A percentile compares a stretch with the other conserved stretches of the same genome.
Evolutionary conservation across 1,140 invertebrate genomes (phyloP).

Genomic region (Orchestia grillus): DNA sequence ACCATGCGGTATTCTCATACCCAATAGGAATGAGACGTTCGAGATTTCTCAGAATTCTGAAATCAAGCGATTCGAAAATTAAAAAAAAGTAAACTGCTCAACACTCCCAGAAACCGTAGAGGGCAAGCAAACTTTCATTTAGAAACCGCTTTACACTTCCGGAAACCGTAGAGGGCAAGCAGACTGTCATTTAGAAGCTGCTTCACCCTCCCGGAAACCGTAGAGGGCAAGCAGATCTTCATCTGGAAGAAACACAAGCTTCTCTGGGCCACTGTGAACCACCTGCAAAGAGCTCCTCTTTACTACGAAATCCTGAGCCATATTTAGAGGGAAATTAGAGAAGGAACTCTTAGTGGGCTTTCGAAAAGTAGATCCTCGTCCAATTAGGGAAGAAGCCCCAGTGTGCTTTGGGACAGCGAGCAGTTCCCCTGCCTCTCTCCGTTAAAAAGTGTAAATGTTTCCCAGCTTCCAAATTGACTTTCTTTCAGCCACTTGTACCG

Average conservation of each 20-base stretch:
- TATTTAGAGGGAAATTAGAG: neutral
- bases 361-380: conserved; percentile 7
- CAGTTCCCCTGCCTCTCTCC: neutral
- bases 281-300: neutral
- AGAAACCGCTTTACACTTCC: too few relatives aligned
- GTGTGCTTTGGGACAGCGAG: neutral
- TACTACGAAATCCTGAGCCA: neutral
- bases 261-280: neutral
- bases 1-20: neutral
- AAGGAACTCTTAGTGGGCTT: neutral
- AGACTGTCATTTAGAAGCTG: too few relatives aligned
- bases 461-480: neutral
- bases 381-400: neutral
- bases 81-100: neutral
- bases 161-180: too few relatives aligned
- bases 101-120: too few relatives aligned
- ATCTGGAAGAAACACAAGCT: neutral
- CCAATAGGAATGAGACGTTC: neutral
- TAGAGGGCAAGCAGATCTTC: neutral
- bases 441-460: neutral
- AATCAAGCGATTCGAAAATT: neutral
- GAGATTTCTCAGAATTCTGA: neutral
- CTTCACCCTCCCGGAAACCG: neutral
- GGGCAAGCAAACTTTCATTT: too few relatives aligned
- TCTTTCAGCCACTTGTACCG: neutral